phyloP scores from a whole-genome alignment of 2,888 invertebrate genomes.

The Drosophila yooni region DNA sequence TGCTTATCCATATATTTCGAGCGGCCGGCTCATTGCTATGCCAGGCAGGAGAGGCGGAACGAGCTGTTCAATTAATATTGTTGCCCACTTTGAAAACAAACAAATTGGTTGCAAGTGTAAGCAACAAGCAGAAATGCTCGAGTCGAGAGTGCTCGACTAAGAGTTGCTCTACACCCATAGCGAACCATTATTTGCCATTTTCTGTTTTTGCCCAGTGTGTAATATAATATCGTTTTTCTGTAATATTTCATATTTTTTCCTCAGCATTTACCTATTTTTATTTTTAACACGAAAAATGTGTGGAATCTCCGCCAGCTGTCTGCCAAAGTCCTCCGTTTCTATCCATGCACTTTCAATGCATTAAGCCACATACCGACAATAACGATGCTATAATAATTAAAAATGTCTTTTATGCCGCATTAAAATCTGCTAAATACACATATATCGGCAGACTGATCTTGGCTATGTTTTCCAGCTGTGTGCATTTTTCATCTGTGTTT shows the following conservation, averaged over 20 bases:
- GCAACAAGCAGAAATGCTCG: slow-evolving; percentile 10
- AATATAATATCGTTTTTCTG: background rate
- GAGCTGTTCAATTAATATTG: slow-evolving; percentile 71
- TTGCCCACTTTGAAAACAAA: slow-evolving; percentile 54
- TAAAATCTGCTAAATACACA: background rate
- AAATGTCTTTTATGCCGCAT: slow-evolving; percentile 9
- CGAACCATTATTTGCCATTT: background rate
- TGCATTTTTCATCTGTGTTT: slow-evolving; percentile 17
- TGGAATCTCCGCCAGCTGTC: background rate
- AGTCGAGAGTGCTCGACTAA: slow-evolving; percentile 16
- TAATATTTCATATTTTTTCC: background rate
- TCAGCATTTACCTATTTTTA: background rate
- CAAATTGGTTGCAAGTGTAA: slow-evolving; percentile 48
- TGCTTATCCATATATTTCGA: background rate
- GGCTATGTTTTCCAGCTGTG: slow-evolving; percentile 36
- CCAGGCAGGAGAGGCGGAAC: slow-evolving; percentile 46
- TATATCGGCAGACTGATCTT: background rate
- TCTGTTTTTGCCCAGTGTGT: background rate
- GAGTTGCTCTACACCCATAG: background rate
- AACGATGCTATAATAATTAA: background rate
- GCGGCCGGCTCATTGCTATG: slow-evolving; percentile 47
- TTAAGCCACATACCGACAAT: background rate
- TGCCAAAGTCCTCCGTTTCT: background rate
- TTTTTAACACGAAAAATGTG: background rate
- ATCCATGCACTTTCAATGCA: background rate